Conservation (phyloP, 2,113 vertebrate species). For the Balaeniceps rex region DNA sequence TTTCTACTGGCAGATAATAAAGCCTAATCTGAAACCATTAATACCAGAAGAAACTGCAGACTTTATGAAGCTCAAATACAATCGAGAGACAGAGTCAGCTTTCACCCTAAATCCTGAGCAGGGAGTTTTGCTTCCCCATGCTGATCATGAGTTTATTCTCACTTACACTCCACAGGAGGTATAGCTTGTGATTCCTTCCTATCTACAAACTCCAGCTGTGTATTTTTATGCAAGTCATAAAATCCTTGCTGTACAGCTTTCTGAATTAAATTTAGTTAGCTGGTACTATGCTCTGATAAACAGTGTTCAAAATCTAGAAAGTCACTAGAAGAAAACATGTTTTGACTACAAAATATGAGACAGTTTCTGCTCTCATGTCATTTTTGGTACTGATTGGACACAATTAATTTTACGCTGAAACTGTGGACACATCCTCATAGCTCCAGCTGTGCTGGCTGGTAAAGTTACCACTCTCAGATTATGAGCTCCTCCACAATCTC, state of each 20-base stretch:
- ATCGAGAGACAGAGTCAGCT: slow-evolving; percentile 67
- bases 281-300: neutral
- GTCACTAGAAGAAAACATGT: slow-evolving; percentile 13
- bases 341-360: slow-evolving; percentile 26
- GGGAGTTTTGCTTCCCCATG: slow-evolving; percentile 76
- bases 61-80: slow-evolving; percentile 49
- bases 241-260: slow-evolving; percentile 25
- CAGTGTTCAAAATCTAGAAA: neutral
- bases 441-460: slow-evolving; percentile 34
- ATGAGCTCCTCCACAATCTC: neutral
- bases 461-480: neutral
- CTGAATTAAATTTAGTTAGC: slow-evolving; percentile 10
- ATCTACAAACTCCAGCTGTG: slow-evolving; percentile 12
- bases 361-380: slow-evolving; percentile 33
- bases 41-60: slow-evolving; percentile 59
- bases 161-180: slow-evolving; percentile 86
- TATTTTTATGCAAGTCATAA: slow-evolving; percentile 27
- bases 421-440: neutral
- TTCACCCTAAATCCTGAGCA: slow-evolving; percentile 79
- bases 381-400: neutral
- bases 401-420: neutral
- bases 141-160: slow-evolving; percentile 80
- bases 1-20: slow-evolving; percentile 87
- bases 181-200: neutral
- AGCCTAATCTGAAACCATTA: slow-evolving; percentile 77